Base-by-base conservation (phyloP, 2,888 invertebrate genomes). In the Merodon equestris region DNA sequence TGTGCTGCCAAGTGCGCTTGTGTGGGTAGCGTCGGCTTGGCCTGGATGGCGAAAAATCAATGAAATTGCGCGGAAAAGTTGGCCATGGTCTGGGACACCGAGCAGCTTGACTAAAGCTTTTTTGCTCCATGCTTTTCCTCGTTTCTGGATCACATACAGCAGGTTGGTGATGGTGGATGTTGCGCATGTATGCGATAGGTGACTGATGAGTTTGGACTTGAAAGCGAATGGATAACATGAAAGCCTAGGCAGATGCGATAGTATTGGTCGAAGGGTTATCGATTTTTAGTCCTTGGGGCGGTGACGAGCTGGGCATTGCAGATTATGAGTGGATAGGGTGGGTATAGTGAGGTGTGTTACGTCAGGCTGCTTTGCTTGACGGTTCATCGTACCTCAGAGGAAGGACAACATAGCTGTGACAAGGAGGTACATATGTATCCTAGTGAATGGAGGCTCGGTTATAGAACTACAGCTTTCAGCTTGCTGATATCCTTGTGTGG, bases 1-100 rank as follows among this genome's bases (percentile, higher is more conserved):
- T 64, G 17, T 40, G 44, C 14, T n/a, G 9, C 0, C 19, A 34
- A 40, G 40, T 74, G 72, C 45, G 15, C 9, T 13, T 67, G 68
- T 79, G 15, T 79, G 57, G 7, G 74, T 79, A 79, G 79, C 79
- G 79, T 79, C 74, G 40, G 63, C 13, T 40, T 63, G 61, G 61
- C 79, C 79, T 70, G 79, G 74, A 64, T 70, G 63, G 36, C 38
- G 34, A 63, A 67, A 73, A 64, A 74, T 54, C 54, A 60, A 79
- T 74, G 40, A 56, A 64, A 72, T 58, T 67, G 66, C 67, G 66
- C 73, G 58, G 71, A 84, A 84, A 85, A 84, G 85, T 85, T 85
- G 85, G 85, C 84, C 85, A 83, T 85, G 85, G 85, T 85, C 85
- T 85, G 84, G 84, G 85, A 84, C 84, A 83, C 75, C 67, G 60